These are phyloP conservation scores for Lamellibrachia satsuma DNA, from an alignment of 2,888 invertebrate species.

Conservation along the genomic window DNA sequence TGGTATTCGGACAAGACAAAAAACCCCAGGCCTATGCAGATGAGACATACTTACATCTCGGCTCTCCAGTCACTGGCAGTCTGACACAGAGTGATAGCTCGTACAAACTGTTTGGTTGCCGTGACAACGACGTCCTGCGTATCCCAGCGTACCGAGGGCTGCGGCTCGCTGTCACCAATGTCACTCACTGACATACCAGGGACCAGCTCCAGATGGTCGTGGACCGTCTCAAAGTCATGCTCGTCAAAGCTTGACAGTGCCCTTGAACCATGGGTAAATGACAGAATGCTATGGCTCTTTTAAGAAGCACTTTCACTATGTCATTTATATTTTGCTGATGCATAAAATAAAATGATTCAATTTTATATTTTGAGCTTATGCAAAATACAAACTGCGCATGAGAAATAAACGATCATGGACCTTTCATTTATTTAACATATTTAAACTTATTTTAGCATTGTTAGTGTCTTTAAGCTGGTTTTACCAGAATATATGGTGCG, in stretches of 20 bases:
- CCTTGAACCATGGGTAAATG: conserved; percentile 41
- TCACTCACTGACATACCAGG: conserved; percentile 52
- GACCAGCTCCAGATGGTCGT: conserved; percentile 55
- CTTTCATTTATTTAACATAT: too few relatives aligned
- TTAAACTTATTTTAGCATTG: too few relatives aligned
- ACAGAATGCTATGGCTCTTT: background rate
- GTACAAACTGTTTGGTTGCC: conserved; percentile 49
- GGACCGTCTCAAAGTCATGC: conserved; percentile 48
- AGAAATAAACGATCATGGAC: background rate
- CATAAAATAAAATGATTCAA: too few relatives aligned
- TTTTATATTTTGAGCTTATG: background rate
- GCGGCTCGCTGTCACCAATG: conserved; percentile 33
- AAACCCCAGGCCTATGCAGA: conserved; percentile 25
- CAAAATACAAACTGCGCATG: background rate
- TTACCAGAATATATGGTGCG: too few relatives aligned
- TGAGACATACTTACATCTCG: background rate
- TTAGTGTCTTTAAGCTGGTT: too few relatives aligned
- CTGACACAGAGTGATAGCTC: conserved; percentile 44
- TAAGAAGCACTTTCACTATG: background rate
- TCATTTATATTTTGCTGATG: background rate
- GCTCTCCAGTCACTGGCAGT: conserved; percentile 28
- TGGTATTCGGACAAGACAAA: too few relatives aligned
- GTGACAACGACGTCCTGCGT: conserved; percentile 37
- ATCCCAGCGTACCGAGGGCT: conserved; percentile 46
- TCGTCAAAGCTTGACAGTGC: conserved; percentile 56